Evolutionary conservation across 1,140 invertebrate species (phyloP).

Genomic region (Leucophenga varia): DNA sequence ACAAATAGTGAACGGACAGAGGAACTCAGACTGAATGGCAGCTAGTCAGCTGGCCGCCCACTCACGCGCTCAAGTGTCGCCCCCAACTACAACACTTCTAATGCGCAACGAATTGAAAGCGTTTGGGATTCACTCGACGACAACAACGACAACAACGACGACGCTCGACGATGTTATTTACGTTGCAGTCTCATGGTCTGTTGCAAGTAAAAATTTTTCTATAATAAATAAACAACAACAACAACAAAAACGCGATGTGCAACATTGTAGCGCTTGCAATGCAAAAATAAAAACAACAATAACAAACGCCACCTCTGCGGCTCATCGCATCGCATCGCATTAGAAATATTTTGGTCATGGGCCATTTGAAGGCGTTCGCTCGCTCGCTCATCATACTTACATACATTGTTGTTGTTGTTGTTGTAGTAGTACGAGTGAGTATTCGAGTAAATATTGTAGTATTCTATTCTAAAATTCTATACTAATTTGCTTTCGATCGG

Average conservation of each 20-base stretch:
- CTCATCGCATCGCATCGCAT: background rate
- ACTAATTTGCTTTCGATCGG: slow-evolving; percentile 12
- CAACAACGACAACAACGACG: slow-evolving; percentile 13
- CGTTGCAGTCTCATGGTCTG: no score
- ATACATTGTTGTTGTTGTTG: no score
- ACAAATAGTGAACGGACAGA: no score
- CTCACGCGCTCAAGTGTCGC: slow-evolving; percentile 36
- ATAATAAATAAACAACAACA: no score
- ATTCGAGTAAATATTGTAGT: no score
- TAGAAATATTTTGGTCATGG: slow-evolving; percentile 5
- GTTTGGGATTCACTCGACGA: slow-evolving; percentile 31
- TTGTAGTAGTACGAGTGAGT: no score
- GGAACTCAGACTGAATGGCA: no score
- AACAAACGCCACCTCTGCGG: slow-evolving; percentile 5
- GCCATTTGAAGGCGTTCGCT: slow-evolving; percentile 14
- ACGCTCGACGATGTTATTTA: no score
- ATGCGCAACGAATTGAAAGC: no score
- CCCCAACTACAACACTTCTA: slow-evolving; percentile 23
- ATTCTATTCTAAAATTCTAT: slow-evolving; percentile 9
- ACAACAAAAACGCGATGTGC: no score
- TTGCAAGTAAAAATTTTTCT: no score
- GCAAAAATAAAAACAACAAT: slow-evolving; percentile 1
- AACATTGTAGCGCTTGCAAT: slow-evolving; percentile 7
- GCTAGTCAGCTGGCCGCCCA: slow-evolving; percentile 18
- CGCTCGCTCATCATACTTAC: no score